Base-by-base conservation (phyloP, 2,113 vertebrate species). In the Neolamprologus brichardi region DNA sequence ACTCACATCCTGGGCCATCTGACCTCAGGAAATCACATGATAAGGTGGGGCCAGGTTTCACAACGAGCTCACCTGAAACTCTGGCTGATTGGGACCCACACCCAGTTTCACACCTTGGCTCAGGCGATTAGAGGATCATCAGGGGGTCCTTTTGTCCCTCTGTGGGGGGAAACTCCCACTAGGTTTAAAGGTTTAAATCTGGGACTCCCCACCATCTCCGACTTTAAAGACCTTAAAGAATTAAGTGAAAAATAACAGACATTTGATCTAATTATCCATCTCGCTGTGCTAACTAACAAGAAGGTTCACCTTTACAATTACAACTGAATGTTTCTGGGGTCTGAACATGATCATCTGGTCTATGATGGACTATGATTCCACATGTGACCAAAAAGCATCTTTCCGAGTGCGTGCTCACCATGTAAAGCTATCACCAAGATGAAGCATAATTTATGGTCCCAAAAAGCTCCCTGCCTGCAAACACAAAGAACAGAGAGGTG, bases 51-150 rank as follows among this genome's bases (percentile, higher is more conserved):
- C 37, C 37, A 39, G 37, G 37, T 39, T 39, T 39, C 37, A 39
- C 37, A 39, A 39, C 0, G 37, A 39, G 0, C 11, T 41, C 39
- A 39, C 11, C 39, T 0, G 1, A 39, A 41, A 12, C 39, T 3
- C 39, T 41, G 39, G 39, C 39, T 41, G 11, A 41, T 41, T 41
- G 39, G 0, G 39, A 39, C 11, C 39, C 39, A 41, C 39, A 41
- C 39, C 39, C 39, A 12, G 5, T 41, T 41, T 0, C 39, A 41
- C 39, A 41, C 39, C 39, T 41, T 12, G 11, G 39, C 39, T 41
- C 39, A 41, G 39, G 39, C 5, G 39, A 41, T 41, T 41, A 41
- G 39, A 41, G 39, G 39, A 41, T 41, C 39, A 41, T 41, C 11
- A 41, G n/a, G 39, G 39, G 39, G 11, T 41, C 39, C 39, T 41